Conservation (phyloP, 2,888 invertebrate genomes). For the Morpho achilles region DNA sequence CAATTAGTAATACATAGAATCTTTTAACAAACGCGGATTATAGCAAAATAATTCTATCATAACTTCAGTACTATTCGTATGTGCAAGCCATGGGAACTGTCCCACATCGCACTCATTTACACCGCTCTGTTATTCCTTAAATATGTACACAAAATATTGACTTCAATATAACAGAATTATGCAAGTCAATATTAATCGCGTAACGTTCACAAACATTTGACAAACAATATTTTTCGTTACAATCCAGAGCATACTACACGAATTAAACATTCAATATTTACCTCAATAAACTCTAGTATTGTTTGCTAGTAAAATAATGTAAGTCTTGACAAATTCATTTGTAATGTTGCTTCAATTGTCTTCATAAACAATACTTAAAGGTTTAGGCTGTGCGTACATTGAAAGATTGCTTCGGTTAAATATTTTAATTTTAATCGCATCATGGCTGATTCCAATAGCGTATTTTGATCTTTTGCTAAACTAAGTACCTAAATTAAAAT, state of each 20-base stretch:
- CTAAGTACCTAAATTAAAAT: no score
- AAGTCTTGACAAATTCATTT: constrained; percentile 69
- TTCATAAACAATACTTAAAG: constrained; percentile 51
- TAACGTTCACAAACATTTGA: constrained; percentile 27
- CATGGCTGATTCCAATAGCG: no score
- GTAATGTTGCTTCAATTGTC: constrained; percentile 51
- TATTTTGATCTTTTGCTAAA: no score
- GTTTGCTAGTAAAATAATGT: constrained; percentile 66
- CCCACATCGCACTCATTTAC: neutral
- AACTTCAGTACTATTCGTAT: neutral
- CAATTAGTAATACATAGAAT: no score
- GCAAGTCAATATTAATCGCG: constrained; percentile 23
- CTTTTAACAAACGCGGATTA: no score
- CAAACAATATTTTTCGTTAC: constrained; percentile 37
- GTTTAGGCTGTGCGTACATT: constrained; percentile 8
- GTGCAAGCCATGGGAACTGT: neutral
- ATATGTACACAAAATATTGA: constrained; percentile 23
- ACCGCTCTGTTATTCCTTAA: constrained; percentile 14
- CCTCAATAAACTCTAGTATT: constrained; percentile 53
- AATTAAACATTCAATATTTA: constrained; percentile 65
- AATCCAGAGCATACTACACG: constrained; percentile 42
- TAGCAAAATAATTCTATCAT: no score
- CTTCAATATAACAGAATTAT: constrained; percentile 16
- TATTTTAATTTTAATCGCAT: no score
- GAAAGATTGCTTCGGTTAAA: neutral